Conservation (phyloP, 1,140 invertebrate genomes). For the Bombus balteatus region DNA sequence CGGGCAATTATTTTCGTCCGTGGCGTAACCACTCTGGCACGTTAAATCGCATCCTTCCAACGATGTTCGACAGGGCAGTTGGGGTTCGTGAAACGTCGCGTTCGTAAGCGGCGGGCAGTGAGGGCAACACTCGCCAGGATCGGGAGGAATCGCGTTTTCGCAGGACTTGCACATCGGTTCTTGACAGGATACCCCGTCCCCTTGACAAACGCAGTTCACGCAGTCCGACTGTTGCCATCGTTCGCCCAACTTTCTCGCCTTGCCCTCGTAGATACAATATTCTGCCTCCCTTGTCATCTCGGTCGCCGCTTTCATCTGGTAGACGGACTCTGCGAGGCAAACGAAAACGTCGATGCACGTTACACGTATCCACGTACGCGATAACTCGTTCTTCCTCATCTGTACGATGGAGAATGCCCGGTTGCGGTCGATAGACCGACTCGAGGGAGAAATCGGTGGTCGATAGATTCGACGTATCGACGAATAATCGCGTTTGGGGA, state of each 20-base stretch:
- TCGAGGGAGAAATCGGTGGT: not conserved
- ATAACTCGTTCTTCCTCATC: not conserved
- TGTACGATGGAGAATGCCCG: not conserved
- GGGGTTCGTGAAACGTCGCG: not conserved
- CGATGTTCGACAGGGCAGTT: conserved; percentile 29
- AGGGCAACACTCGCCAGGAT: conserved; percentile 77
- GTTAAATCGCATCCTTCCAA: conserved; percentile 66
- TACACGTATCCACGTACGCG: too few species aligned
- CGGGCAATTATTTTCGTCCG: conserved; percentile 66
- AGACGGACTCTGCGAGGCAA: conserved; percentile 62
- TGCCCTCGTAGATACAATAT: conserved; percentile 69
- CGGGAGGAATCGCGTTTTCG: conserved; percentile 65
- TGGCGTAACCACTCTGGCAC: conserved; percentile 68
- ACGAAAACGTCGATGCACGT: not conserved
- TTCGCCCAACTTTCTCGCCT: conserved; percentile 67
- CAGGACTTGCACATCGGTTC: conserved; percentile 78
- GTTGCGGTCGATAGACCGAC: not conserved
- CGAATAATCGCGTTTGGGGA: not conserved
- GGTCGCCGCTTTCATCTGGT: conserved; percentile 46
- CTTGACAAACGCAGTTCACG: conserved; percentile 73
- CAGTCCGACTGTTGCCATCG: conserved; percentile 73
- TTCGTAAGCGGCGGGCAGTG: conserved; percentile 69
- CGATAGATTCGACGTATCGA: not conserved
- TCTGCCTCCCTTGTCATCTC: conserved; percentile 55
- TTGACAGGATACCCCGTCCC: conserved; percentile 72